phyloP scores from a whole-genome alignment of 2,888 invertebrate species.

The Sphinx pinastri region DNA sequence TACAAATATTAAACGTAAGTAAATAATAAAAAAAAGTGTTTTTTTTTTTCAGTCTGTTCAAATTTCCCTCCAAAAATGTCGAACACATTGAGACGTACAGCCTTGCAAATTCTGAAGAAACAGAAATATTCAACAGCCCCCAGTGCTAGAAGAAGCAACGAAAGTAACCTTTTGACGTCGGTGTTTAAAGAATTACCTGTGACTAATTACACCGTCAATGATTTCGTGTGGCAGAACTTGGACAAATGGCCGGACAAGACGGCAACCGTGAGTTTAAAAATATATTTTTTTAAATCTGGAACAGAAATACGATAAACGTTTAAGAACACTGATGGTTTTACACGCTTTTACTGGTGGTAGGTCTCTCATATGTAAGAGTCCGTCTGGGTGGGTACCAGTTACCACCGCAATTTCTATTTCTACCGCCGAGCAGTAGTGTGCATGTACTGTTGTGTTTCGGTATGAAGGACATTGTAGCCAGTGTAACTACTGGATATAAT shows the following conservation, averaged over 20 bases:
- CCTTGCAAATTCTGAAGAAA: conserved; percentile 42
- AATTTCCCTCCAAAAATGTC: conserved; percentile 45
- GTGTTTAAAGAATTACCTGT: conserved; percentile 73
- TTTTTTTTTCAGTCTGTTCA: conserved; percentile 25
- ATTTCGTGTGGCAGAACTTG: conserved; percentile 86
- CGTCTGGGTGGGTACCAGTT: too few relatives aligned
- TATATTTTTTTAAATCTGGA: background rate
- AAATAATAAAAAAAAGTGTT: background rate
- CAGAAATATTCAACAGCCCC: conserved; percentile 35
- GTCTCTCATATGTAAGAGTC: too few relatives aligned
- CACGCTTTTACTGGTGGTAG: too few relatives aligned
- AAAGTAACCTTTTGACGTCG: conserved; percentile 71
- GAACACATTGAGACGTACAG: conserved; percentile 47
- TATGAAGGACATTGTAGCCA: too few relatives aligned
- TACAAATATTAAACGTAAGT: background rate
- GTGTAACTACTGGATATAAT: too few relatives aligned
- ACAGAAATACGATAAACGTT: too few relatives aligned
- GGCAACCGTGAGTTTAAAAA: conserved; percentile 83
- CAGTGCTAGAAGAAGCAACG: conserved; percentile 47
- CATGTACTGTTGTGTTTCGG: too few relatives aligned
- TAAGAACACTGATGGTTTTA: too few relatives aligned
- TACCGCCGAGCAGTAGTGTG: too few relatives aligned
- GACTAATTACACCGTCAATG: conserved; percentile 81
- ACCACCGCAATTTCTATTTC: too few relatives aligned
- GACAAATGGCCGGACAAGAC: conserved; percentile 87